Base-by-base conservation (phyloP, 2,797 vertebrate species). In the Synanceia verrucosa region DNA sequence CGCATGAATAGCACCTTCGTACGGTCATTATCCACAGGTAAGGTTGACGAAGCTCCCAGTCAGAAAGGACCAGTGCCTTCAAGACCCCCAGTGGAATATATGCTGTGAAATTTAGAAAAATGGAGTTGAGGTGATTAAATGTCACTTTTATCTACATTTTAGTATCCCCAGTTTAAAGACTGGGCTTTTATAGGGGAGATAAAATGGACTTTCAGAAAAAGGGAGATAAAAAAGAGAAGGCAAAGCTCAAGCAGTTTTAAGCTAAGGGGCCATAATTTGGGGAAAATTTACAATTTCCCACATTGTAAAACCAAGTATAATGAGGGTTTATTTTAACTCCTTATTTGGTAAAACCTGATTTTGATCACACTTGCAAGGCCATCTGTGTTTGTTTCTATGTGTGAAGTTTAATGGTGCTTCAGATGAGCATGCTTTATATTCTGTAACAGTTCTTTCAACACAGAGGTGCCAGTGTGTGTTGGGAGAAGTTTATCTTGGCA, bases 241-340 rank as follows among this genome's bases (percentile, higher is more conserved):
- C 14, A 34, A 52, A 63, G 50, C 58, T n/a, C 1, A 1, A 64
- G 59, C 29, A 2, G 37, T 65, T 84, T 73, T 31, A 64, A 52
- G 18, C 58, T 33, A 13, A 34, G 36, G 52, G 68, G 46, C 23
- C 36, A 1, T 1, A 51, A 55, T 79, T 78, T 72, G 47, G 63
- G 70, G 47, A 34, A 86, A 81, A 60, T 74, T 5, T 12, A 34
- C 19, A 29, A 7, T 81, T 72, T 81, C 55, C 68, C 58, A 68
- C 61, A 60, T 74, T 78, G 78, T 86, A 70, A 88, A 88, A 75
- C 26, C n/a, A 51, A 74, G 23, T 34, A 58, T 44, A 55, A 31
- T 29, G 3, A 51, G 29, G 24, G 48, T 72, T 86, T 66, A 64
- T 84, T 83, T 86, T 55, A 36, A 13, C 24, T 70, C 81, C 74